A percentile compares a stretch with the other conserved stretches of the same genome.
Evolutionary conservation across 2,797 vertebrate genomes (phyloP).

Genomic region (Odontamblyopus rebecca): DNA sequence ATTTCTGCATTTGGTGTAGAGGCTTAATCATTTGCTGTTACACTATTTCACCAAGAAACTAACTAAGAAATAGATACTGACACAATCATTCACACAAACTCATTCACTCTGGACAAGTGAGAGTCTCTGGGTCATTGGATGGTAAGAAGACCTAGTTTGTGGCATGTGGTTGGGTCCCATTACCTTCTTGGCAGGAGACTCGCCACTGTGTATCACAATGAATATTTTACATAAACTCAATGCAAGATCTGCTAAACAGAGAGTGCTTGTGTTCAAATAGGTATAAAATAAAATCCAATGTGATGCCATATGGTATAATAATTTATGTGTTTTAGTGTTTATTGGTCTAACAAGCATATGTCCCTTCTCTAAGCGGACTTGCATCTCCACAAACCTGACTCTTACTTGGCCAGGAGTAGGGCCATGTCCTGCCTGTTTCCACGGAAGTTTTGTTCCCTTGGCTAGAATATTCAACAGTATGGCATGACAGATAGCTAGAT

Average conservation of each 20-base stretch:
- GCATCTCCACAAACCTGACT: too few relatives aligned
- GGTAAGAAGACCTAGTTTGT: neutral
- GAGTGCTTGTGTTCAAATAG: neutral
- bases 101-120: slow-evolving; percentile 5
- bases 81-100: neutral
- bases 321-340: too few relatives aligned
- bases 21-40: neutral
- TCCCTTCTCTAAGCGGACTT: too few relatives aligned
- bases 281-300: neutral
- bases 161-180: neutral
- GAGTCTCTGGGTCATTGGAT: neutral
- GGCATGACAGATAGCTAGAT: too few relatives aligned
- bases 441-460: too few relatives aligned
- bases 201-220: slow-evolving; percentile 1
- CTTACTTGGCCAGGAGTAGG: too few relatives aligned
- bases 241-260: neutral
- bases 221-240: slow-evolving; percentile 8
- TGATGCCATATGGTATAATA: neutral
- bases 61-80: slow-evolving; percentile 12
- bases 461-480: too few relatives aligned
- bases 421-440: too few relatives aligned
- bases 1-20: neutral
- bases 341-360: too few relatives aligned
- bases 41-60: neutral
- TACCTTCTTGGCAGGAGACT: slow-evolving; percentile 9